Evolutionary conservation across 2,797 vertebrate genomes (phyloP), one percentile per base, ranked within the genome.

Genomic region (Cossypha dichroa): DNA sequence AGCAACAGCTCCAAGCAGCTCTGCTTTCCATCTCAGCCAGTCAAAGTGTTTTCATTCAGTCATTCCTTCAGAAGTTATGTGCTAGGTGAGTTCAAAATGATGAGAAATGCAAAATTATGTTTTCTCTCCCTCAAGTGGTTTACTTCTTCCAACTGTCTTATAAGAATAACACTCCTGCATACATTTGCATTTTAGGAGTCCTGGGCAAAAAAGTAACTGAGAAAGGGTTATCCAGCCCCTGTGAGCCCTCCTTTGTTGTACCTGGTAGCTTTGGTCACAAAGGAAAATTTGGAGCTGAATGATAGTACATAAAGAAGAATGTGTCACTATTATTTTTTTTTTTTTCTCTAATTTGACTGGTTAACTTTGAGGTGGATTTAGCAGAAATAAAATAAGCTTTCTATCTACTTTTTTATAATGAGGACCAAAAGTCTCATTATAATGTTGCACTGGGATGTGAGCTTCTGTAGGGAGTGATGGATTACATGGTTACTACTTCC

Each of bases 31-130:
- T 31, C 68, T 69, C 17, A 67, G 29, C 16, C 74, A 81, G 55
- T 78, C 73, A 80, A 86, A 58, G 49, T 69, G 38, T 58, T 83
- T 88, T 79, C 74, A 62, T 72, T 89, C 59, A 64, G 79, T 88
- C 49, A 52, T 49, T 86, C 77, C 46, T 73, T 74, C 43, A 75
- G n/a, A 92, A 94, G 76, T 72, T 81, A 69, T 15, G 13, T 58
- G 40, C 46, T 38, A 72, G 43, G 23, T 40, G 78, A 69, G 63
- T 78, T 85, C 40, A 88, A 86, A 95, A 96, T 80, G 3, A 92
- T 90, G 60, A 90, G 87, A 88, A 56, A 83, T 78, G 63, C 62
- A 88, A 93, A 95, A 91, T 88, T 72, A 60, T 80, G 17, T 75
- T 92, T 78, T 78, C 15, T 55, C 26, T 92, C 87, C 73, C 77